Percentiles rank a stretch among this genome's conserved stretches.
These are phyloP conservation scores for Martes flavigula DNA, from an alignment of 2,797 vertebrate species.

Conservation along the genomic window DNA sequence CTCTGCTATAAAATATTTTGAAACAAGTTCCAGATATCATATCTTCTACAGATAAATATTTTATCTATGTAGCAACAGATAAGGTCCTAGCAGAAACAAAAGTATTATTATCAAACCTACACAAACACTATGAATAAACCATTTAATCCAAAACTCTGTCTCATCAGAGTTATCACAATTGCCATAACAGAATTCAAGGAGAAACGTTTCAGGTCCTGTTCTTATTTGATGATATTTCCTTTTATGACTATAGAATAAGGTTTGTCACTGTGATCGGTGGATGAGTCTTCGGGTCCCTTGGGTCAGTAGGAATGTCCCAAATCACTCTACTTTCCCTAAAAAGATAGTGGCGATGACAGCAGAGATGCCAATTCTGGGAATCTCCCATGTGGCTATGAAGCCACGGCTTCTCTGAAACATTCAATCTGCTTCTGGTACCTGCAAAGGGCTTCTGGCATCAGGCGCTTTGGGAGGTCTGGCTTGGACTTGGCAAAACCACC, in stretches of 20 bases:
- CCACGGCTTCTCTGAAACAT: rapidly evolving
- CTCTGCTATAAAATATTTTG: no score
- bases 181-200: no score
- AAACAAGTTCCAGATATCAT: no score
- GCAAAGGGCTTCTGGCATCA: neutral
- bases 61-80: no score
- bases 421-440: neutral
- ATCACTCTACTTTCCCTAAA: neutral
- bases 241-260: neutral
- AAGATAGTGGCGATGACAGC: rapidly evolving
- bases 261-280: neutral
- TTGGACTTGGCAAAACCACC: neutral
- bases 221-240: neutral
- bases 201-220: no score
- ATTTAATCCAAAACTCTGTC: no score
- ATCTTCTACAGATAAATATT: no score
- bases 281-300: neutral
- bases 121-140: no score
- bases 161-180: no score
- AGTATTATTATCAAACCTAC: no score
- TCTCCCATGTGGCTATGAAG: rapidly evolving
- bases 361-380: neutral
- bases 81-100: no score
- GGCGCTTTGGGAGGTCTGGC: rapidly evolving
- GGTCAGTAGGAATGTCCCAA: neutral